phyloP scores from a whole-genome alignment of 1,140 invertebrate genomes.

The Drusus annulatus region DNA sequence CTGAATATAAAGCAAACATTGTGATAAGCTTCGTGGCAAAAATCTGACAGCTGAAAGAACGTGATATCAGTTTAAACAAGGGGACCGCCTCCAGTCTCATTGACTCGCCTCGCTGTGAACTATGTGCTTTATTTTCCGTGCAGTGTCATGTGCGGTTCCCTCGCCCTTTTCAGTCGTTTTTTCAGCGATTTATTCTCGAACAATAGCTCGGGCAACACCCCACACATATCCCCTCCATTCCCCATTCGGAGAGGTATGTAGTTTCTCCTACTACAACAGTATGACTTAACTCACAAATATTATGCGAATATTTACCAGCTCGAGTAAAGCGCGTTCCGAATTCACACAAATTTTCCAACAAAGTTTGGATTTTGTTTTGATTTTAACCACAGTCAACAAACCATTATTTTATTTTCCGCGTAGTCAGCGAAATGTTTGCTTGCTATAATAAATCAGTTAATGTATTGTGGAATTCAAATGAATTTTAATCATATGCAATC shows the following conservation, averaged over 20 bases:
- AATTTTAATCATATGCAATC: too few species aligned
- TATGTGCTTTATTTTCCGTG: neutral
- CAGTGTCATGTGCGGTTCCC: constrained; percentile 10
- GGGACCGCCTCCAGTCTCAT: neutral
- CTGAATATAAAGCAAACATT: too few species aligned
- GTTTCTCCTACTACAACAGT: neutral
- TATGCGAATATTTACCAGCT: neutral
- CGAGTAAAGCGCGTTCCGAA: neutral
- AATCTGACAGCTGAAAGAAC: too few species aligned
- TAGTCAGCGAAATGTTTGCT: too few species aligned
- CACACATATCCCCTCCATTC: neutral
- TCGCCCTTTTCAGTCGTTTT: constrained; percentile 6
- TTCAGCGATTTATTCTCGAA: constrained; percentile 31
- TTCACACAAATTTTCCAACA: neutral
- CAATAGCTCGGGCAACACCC: constrained; percentile 19
- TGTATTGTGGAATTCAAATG: too few species aligned
- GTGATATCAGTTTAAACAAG: too few species aligned
- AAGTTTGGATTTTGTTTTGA: too few species aligned
- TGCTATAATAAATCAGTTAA: too few species aligned
- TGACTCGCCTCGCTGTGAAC: neutral
- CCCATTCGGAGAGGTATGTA: neutral
- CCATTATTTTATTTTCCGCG: too few species aligned
- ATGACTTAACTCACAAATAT: neutral
- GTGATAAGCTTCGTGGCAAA: too few species aligned
- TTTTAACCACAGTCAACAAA: too few species aligned